Evolutionary conservation across 2,797 vertebrate genomes (phyloP).

Genomic region (Acanthiza pusilla): DNA sequence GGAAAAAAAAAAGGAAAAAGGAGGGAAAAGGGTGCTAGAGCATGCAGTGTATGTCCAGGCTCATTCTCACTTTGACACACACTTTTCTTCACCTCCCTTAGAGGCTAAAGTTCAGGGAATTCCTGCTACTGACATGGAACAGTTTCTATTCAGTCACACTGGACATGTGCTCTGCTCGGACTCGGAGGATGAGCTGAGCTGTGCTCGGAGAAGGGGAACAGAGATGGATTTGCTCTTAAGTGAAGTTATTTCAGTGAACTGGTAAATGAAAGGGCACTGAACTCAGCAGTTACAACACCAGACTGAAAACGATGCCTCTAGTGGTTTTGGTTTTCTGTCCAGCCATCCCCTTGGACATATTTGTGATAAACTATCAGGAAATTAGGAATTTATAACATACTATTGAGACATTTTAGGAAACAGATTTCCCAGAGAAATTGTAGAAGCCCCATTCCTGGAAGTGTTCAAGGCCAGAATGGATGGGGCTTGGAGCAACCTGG

Average conservation of each 20-base stretch:
- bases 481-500: not conserved
- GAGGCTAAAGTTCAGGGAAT: not conserved
- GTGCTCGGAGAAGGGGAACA: not conserved
- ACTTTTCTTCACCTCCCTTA: not conserved
- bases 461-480: not conserved
- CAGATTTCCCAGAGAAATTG: not conserved
- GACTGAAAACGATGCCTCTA: not conserved
- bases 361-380: not conserved
- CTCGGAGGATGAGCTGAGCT: not conserved
- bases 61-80: not conserved
- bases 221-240: not conserved
- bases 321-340: not conserved
- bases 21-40: not conserved
- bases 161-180: not conserved
- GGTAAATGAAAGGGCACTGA: not conserved
- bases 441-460: rapidly evolving
- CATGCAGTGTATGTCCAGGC: not conserved
- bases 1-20: rapidly evolving
- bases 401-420: not conserved
- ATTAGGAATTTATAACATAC: not conserved
- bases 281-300: not conserved
- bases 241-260: not conserved
- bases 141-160: not conserved
- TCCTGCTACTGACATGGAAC: not conserved
- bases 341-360: not conserved